phyloP scores from a whole-genome alignment of 2,113 vertebrate genomes.

The Pantherophis guttatus region DNA sequence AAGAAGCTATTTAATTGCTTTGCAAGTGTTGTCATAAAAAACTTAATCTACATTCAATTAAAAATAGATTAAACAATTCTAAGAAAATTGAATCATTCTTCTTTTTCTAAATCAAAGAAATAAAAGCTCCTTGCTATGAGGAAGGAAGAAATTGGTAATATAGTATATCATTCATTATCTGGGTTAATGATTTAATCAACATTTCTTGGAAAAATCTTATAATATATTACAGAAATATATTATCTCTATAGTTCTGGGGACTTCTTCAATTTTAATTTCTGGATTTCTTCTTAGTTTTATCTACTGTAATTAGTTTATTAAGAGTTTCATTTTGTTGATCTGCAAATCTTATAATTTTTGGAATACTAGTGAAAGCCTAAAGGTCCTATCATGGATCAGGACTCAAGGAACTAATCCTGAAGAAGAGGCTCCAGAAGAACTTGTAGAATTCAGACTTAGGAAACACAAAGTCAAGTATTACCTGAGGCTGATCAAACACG shows the following conservation, averaged over 20 bases:
- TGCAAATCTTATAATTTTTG: neutral
- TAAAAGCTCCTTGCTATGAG: neutral
- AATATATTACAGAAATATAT: neutral
- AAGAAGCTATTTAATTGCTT: neutral
- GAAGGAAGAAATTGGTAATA: neutral
- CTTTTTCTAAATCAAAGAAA: neutral
- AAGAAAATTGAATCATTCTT: neutral
- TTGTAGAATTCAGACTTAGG: neutral
- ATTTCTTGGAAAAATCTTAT: neutral
- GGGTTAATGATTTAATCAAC: neutral
- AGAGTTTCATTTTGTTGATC: neutral
- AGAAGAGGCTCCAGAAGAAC: neutral
- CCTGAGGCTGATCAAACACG: neutral
- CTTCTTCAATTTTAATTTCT: neutral
- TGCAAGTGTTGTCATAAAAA: neutral
- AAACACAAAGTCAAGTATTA: neutral
- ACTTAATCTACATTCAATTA: neutral
- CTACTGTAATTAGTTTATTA: neutral
- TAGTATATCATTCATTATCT: neutral
- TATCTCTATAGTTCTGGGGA: neutral
- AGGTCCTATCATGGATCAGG: neutral
- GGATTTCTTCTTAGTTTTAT: neutral
- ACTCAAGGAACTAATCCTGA: neutral
- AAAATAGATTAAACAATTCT: neutral
- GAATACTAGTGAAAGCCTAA: neutral